These are phyloP conservation scores for Philopedon plagiatum DNA, from an alignment of 2,888 invertebrate genomes.

Conservation along the genomic window DNA sequence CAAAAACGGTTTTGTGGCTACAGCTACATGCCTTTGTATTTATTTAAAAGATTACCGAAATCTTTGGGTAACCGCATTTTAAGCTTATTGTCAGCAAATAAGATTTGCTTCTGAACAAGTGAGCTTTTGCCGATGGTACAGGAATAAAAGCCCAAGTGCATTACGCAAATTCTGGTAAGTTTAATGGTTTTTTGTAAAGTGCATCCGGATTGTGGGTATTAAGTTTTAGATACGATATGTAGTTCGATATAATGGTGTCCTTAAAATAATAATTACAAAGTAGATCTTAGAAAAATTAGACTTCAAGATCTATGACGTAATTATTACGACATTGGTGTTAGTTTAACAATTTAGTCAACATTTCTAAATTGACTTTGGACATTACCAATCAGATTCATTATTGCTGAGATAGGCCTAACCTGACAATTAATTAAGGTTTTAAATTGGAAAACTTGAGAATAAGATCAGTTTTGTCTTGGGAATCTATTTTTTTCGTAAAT, in stretches of 20 bases:
- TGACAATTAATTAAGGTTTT: too few relatives aligned
- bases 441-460: too few relatives aligned
- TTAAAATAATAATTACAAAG: not conserved
- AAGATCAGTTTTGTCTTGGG: too few relatives aligned
- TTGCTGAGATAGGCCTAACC: too few relatives aligned
- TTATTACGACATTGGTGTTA: too few relatives aligned
- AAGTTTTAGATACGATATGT: constrained; percentile 13
- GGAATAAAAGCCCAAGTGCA: constrained; percentile 5
- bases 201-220: constrained; percentile 19
- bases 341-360: too few relatives aligned
- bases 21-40: constrained; percentile 56
- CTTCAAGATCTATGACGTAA: too few relatives aligned
- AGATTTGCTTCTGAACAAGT: constrained; percentile 50
- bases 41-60: constrained; percentile 58
- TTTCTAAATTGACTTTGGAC: too few relatives aligned
- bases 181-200: constrained; percentile 10
- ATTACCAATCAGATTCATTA: too few relatives aligned
- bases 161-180: constrained; percentile 32
- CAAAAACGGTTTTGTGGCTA: constrained; percentile 33
- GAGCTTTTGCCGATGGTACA: constrained; percentile 9
- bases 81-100: constrained; percentile 57
- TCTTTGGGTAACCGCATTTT: constrained; percentile 57
- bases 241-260: not conserved
- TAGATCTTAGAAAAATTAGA: too few relatives aligned
- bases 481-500: too few relatives aligned